Evolutionary conservation across 2,113 vertebrate genomes (phyloP), one percentile per base, ranked within the genome.

Genomic region (Lonchura striata): DNA sequence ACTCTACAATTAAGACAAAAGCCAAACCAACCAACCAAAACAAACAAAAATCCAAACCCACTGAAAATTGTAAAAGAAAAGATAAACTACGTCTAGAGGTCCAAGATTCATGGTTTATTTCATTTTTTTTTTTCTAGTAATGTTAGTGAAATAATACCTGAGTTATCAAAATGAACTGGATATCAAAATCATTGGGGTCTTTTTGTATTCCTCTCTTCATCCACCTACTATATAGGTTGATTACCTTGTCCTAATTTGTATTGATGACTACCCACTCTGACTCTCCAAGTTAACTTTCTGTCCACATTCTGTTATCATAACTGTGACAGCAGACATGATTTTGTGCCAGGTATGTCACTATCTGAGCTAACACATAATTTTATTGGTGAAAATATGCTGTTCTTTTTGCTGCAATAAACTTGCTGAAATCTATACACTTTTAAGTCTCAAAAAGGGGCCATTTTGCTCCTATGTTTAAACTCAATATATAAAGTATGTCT

Each of bases 261-360:
- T 3, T 47, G 27, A 13, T 75, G 69, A 61, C 39, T 76, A 54
- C 47, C 6, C 37, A 82, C 23, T 70, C 23, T 70, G 21, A 52
- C 35, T 85, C 12, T 63, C n/a, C 66, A 92, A 54, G 18, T 74
- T 81, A 27, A 76, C 71, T 78, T 95, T 86, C 61, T 92, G 31
- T 65, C n/a, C 42, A 52, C 68, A 74, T 8, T 87, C 54, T 79
- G 63, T 68, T 88, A 85, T 70, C 37, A 75, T 77, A 70, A 87
- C 15, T 0, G 3, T 72, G 66, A 71, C 81, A 94, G 71, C 11
- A 93, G 82, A 78, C 41, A 90, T 84, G 78, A 84, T 13, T 59
- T 30, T 70, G 25, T 41, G 50, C 52, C 25, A 53, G 39, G 25
- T 54, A 70, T 72, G 46, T 54, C 59, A 57, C 39, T 70, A 22